These are phyloP conservation scores for Taxidea taxus DNA, from an alignment of 2,113 vertebrate genomes.

Conservation along the genomic window DNA sequence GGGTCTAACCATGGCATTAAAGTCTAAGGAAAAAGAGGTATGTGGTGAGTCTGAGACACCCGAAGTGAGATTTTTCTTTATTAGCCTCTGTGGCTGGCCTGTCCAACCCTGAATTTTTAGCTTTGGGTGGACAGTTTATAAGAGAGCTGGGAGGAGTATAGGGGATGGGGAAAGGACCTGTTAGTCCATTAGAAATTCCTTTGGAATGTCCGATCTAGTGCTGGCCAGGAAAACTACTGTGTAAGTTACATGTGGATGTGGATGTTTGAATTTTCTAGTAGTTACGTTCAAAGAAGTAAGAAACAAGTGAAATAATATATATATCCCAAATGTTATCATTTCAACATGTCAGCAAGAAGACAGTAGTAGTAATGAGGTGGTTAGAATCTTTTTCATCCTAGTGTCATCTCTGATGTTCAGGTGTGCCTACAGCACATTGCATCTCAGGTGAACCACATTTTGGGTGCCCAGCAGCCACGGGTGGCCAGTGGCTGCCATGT, in stretches of 20 bases:
- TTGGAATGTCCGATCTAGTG: neutral
- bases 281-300: neutral
- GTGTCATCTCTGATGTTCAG: neutral
- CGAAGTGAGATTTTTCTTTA: constrained; percentile 41
- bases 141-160: neutral
- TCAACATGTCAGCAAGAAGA: neutral
- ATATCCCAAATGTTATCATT: neutral
- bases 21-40: constrained; percentile 94
- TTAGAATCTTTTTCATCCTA: neutral
- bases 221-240: neutral
- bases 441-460: neutral
- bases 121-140: neutral
- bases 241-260: neutral
- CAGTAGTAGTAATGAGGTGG: neutral
- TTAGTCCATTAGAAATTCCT: neutral
- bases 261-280: neutral
- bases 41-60: constrained; percentile 79
- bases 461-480: neutral
- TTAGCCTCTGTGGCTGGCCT: constrained; percentile 42
- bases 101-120: constrained; percentile 20
- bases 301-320: neutral
- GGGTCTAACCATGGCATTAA: constrained; percentile 91
- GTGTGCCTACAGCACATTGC: neutral
- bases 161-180: neutral
- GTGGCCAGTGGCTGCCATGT: neutral